Evolutionary conservation across 2,113 vertebrate genomes (phyloP).

Genomic region (Cervus canadensis): DNA sequence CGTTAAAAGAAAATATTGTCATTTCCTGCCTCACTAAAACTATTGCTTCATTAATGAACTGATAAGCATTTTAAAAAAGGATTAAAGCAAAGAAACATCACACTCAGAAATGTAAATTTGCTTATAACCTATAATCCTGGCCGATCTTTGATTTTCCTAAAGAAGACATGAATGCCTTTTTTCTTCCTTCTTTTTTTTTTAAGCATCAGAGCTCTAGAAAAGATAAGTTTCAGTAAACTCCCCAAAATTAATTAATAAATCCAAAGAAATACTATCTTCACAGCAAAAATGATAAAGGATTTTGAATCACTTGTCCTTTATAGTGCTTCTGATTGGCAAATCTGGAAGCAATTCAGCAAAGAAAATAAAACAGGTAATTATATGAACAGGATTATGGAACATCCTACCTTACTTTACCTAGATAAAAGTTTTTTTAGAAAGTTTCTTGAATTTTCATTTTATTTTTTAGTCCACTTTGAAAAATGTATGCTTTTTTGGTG

Average conservation of each 20-base stretch:
- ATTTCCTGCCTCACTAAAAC: conserved; percentile 44
- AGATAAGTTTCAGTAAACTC: conserved; percentile 29
- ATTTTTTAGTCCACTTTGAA: not conserved
- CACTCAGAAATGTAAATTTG: conserved; percentile 11
- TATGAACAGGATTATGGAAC: not conserved
- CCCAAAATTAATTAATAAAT: conserved; percentile 29
- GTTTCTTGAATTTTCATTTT: not conserved
- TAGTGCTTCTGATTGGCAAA: not conserved
- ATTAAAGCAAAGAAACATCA: conserved; percentile 35
- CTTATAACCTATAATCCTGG: conserved; percentile 2
- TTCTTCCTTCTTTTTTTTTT: not conserved
- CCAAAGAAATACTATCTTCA: not conserved
- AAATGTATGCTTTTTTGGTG: not conserved
- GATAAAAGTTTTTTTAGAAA: not conserved
- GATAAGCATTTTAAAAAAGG: conserved; percentile 36
- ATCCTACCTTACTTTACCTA: not conserved
- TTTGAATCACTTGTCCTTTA: not conserved
- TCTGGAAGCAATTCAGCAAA: not conserved
- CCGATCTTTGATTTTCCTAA: not conserved
- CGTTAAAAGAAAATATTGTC: conserved; percentile 49
- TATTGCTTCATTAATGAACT: conserved; percentile 27
- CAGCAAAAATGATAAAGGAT: not conserved
- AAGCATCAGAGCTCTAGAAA: conserved; percentile 29
- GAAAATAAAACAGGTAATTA: not conserved
- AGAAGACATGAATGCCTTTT: not conserved